A percentile compares a stretch with the other conserved stretches of the same genome.
phyloP scores from a whole-genome alignment of 2,888 invertebrate genomes.

The Drosophila cracens region DNA sequence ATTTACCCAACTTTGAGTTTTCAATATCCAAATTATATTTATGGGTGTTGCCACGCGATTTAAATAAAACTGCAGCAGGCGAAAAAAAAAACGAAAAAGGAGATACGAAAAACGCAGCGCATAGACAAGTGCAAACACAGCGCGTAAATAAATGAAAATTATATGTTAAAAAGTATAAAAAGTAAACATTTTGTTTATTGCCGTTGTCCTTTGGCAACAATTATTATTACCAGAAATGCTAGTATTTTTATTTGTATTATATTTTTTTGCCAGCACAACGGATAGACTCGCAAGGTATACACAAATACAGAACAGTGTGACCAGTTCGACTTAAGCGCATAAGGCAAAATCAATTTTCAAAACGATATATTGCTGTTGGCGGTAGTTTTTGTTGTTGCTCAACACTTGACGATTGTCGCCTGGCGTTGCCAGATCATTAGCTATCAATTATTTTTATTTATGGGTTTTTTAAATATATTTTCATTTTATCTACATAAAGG shows the following conservation, averaged over 20 bases:
- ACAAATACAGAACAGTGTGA: conserved; percentile 39
- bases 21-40: background rate
- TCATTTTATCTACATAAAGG: background rate
- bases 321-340: conserved; percentile 7
- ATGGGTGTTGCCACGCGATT: conserved; percentile 33
- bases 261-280: conserved; percentile 35
- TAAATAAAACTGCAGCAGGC: conserved; percentile 6
- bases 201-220: conserved; percentile 12
- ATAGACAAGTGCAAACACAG: background rate
- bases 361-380: background rate
- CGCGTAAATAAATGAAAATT: background rate
- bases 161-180: background rate
- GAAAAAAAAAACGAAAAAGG: background rate
- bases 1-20: conserved; percentile 4
- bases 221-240: conserved; percentile 37
- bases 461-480: background rate
- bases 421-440: background rate
- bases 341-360: background rate
- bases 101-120: background rate
- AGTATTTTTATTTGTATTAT: conserved; percentile 13
- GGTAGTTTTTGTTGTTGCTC: background rate
- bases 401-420: background rate
- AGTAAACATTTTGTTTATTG: background rate
- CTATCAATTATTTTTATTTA: background rate
- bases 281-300: conserved; percentile 45